Evolutionary conservation across 2,797 vertebrate species (phyloP).

Genomic region (Fratercula arctica): DNA sequence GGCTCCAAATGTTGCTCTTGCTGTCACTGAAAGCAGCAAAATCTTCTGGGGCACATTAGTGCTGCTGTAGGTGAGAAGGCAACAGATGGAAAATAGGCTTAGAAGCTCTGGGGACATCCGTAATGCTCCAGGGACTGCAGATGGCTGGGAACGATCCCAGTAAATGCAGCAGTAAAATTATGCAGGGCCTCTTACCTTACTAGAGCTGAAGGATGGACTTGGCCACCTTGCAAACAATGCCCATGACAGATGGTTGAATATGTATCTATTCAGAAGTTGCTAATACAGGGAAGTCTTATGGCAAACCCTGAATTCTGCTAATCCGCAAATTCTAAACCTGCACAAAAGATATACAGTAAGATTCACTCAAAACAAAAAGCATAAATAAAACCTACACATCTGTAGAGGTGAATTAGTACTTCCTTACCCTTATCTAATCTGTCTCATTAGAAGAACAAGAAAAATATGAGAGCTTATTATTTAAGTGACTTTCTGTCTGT

Average conservation of each 20-base stretch:
- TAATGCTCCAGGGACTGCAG: slow-evolving; percentile 32
- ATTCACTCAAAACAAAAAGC: neutral
- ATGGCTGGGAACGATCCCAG: neutral
- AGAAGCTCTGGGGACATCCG: neutral
- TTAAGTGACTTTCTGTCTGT: neutral
- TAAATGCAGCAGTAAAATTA: slow-evolving; percentile 9
- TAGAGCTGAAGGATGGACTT: neutral
- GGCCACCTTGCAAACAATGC: neutral
- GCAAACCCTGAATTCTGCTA: neutral
- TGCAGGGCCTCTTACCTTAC: neutral
- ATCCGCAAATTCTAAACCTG: neutral
- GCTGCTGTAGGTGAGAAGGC: slow-evolving; percentile 15
- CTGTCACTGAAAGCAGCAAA: neutral
- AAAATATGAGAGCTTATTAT: neutral
- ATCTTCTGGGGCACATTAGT: slow-evolving; percentile 3
- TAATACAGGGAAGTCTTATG: neutral
- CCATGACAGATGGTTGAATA: neutral
- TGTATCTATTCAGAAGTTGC: neutral
- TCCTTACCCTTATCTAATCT: neutral
- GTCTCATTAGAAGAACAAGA: neutral
- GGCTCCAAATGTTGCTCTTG: neutral
- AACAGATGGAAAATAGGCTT: slow-evolving; percentile 56
- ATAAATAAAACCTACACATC: neutral
- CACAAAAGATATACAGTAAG: neutral
- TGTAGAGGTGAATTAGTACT: neutral